phyloP scores from a whole-genome alignment of 1,140 invertebrate genomes.

The Drosophila tropicalis region DNA sequence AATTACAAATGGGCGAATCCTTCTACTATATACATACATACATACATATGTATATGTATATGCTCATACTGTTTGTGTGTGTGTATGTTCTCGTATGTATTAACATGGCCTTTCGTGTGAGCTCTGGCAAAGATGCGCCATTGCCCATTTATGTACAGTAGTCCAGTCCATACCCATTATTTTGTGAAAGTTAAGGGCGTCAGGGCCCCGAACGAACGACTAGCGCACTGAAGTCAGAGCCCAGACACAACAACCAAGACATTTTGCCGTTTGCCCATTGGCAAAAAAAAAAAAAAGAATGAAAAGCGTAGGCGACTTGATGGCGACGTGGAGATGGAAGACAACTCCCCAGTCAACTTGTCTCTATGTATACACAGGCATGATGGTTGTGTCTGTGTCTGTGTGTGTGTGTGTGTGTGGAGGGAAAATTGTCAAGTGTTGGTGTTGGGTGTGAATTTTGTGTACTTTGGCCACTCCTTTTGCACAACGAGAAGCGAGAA shows the following conservation, averaged over 20 bases:
- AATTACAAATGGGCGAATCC: too few relatives aligned
- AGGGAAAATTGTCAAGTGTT: slow-evolving; percentile 72
- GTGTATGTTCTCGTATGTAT: background rate
- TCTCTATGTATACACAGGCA: slow-evolving; percentile 20
- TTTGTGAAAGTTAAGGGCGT: background rate
- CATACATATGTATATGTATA: too few relatives aligned
- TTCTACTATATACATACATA: too few relatives aligned
- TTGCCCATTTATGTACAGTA: slow-evolving; percentile 31
- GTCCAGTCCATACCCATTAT: slow-evolving; percentile 14
- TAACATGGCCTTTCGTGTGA: slow-evolving; percentile 14
- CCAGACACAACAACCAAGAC: slow-evolving; percentile 54
- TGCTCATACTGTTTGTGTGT: background rate
- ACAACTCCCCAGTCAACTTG: slow-evolving; percentile 13
- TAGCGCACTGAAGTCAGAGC: background rate
- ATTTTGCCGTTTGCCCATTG: slow-evolving; percentile 65
- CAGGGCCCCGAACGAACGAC: too few relatives aligned
- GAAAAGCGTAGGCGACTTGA: slow-evolving; percentile 31
- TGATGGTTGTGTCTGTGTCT: slow-evolving; percentile 33
- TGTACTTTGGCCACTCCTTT: slow-evolving; percentile 83
- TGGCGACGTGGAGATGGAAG: slow-evolving; percentile 18
- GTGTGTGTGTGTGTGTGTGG: background rate
- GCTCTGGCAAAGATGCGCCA: background rate
- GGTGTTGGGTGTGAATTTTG: slow-evolving; percentile 80
- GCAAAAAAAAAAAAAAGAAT: slow-evolving; percentile 29
- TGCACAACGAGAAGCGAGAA: slow-evolving; percentile 45